A percentile compares a stretch with the other conserved stretches of the same genome.
Conservation (phyloP, 2,797 vertebrate genomes). For the Enteromius trimaculatus region DNA sequence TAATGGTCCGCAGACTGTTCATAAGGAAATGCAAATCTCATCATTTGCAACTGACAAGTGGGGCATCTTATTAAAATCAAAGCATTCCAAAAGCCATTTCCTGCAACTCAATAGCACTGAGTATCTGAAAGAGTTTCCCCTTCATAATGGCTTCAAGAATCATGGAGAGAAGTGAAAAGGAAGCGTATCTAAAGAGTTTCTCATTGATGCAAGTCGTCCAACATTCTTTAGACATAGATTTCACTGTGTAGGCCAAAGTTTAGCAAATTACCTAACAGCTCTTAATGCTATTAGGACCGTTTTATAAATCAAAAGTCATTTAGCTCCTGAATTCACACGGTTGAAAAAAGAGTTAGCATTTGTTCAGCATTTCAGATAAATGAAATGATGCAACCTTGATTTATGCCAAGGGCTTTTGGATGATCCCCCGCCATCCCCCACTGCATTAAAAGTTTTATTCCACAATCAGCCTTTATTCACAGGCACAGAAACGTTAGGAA, state of each 20-base stretch:
- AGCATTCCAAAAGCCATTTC: conserved; percentile 40
- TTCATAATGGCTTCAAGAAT: neutral
- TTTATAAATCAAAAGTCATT: neutral
- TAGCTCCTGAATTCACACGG: neutral
- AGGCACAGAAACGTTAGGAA: neutral
- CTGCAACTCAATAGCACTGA: neutral
- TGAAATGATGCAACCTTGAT: neutral
- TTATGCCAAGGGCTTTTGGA: neutral
- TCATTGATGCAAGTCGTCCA: conserved; percentile 3
- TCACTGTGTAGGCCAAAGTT: neutral
- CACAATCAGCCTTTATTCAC: neutral
- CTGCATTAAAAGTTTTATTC: neutral
- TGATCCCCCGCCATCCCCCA: neutral
- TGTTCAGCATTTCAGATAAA: neutral
- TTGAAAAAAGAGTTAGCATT: neutral
- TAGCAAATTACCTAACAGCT: neutral
- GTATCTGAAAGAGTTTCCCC: conserved; percentile 10
- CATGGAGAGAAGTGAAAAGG: conserved; percentile 19
- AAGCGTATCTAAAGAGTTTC: conserved; percentile 7
- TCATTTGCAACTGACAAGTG: conserved; percentile 50
- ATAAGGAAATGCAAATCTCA: conserved; percentile 55
- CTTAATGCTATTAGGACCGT: conserved; percentile 9
- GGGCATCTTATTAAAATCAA: conserved; percentile 46
- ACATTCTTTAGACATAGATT: neutral
- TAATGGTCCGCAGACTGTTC: conserved; percentile 44